These are phyloP conservation scores for Thumatha senex DNA, from an alignment of 2,888 invertebrate genomes.

Conservation along the genomic window DNA sequence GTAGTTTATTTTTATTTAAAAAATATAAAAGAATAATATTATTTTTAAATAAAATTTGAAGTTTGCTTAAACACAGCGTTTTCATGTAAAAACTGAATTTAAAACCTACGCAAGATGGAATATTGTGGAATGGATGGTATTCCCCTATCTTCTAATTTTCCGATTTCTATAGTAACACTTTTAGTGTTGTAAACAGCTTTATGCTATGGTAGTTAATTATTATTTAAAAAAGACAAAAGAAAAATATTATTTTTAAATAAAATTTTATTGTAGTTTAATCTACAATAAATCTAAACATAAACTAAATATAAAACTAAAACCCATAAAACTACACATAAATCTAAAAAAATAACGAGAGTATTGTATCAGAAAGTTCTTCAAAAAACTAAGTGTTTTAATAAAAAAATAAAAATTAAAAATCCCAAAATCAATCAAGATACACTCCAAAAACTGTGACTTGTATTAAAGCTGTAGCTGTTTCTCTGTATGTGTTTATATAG, in stretches of 20 bases:
- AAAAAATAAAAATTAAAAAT: neutral
- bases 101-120: too few species aligned
- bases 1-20: too few species aligned
- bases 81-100: too few species aligned
- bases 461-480: conserved; percentile 52
- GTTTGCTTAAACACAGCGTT: too few species aligned
- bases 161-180: too few species aligned
- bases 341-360: neutral
- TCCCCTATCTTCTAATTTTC: too few species aligned
- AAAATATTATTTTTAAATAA: neutral
- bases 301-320: neutral
- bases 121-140: too few species aligned
- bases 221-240: neutral
- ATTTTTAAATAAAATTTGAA: too few species aligned
- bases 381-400: neutral
- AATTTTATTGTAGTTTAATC: neutral
- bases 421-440: conserved; percentile 57
- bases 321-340: neutral
- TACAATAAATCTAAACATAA: neutral
- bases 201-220: too few species aligned
- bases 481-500: conserved; percentile 51
- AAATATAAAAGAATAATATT: too few species aligned
- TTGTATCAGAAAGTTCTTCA: neutral
- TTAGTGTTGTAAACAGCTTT: too few species aligned
- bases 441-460: conserved; percentile 69